Evolutionary conservation across 2,797 vertebrate species (phyloP), one percentile per base, ranked within the genome.

Genomic region (Pampus argenteus): DNA sequence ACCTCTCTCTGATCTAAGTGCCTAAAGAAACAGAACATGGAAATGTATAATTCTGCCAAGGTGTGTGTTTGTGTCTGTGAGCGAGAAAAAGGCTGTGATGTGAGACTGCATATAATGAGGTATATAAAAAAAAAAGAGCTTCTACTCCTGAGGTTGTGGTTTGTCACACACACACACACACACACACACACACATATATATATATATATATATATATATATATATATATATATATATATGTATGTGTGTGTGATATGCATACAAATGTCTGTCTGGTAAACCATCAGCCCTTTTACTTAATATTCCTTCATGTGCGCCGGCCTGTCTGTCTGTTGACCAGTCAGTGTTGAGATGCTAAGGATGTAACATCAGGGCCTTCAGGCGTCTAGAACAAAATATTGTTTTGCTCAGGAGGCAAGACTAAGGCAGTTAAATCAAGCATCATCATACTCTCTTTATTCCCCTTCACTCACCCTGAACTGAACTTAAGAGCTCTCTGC

Each of bases 21-120:
- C 80, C 89, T 73, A 2, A 54, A 83, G 83, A 86, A 89, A 86
- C 77, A 86, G 78, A 77, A 80, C 87, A 70, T 61, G 74, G 71
- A 83, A 68, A 79, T 76, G 67, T 74, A 60, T 68, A 52, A 73
- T 66, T 82, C 81, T 68, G 52, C 66, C 56, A 58, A 55, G 71
- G 81, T 71, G 71, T 38, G 50, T 54, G 60, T 69, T 36, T 49
- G 63, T 76, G 70, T 68, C 72, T 34, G 14, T 38, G 60, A 76
- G 76, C 58, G 34, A 71, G 38, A 62, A 50, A 61, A 48, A 58
- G 38, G 51, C 63, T 45, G 56, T 15, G 66, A 61, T 69, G 81
- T 85, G 78, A 77, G 70, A 61, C 75, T 42, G 79, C 68, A 80
- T 75, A 64, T 79, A 54, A 85, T 76, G 68, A 81, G 72, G 51